Evolutionary conservation across 2,888 invertebrate species (phyloP).

Genomic region (Rotaria socialis): DNA sequence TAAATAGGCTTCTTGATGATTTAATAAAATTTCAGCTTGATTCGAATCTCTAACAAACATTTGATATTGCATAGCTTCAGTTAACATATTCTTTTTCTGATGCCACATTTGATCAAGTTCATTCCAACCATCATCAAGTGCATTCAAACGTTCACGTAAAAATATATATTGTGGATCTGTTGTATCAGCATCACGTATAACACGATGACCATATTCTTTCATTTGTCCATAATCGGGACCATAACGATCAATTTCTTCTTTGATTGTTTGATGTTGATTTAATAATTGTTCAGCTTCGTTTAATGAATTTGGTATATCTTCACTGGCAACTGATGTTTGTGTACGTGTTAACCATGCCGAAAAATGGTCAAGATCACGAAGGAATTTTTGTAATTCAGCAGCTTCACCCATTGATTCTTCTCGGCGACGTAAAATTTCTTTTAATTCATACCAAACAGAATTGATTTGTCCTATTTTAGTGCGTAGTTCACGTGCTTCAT

Average conservation of each 20-base stretch:
- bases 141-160: conserved; percentile 91
- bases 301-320: conserved; percentile 58
- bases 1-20: conserved; percentile 94
- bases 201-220: conserved; percentile 97
- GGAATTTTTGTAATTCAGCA: conserved; percentile 83
- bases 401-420: conserved; percentile 97
- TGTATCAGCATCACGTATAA: conserved; percentile 71
- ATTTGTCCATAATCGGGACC: conserved; percentile 95
- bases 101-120: conserved; percentile 99
- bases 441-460: conserved; percentile 89
- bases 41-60: conserved; percentile 91
- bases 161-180: conserved; percentile 99
- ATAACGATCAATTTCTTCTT: conserved; percentile 98
- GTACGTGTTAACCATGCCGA: conserved; percentile 85
- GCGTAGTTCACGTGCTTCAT: conserved; percentile 72
- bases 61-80: conserved; percentile 58
- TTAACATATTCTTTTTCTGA: conserved; percentile 85
- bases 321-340: conserved; percentile 74
- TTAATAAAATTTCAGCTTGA: conserved; percentile 91
- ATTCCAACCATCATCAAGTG: conserved; percentile 96
- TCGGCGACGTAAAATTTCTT: conserved; percentile 76
- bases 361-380: conserved; percentile 94
- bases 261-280: conserved; percentile 93
- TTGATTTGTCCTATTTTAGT: conserved; percentile 86
- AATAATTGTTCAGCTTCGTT: conserved; percentile 88